These are phyloP conservation scores for Crypturellus undulatus DNA, from an alignment of 2,113 vertebrate genomes.

Conservation along the genomic window DNA sequence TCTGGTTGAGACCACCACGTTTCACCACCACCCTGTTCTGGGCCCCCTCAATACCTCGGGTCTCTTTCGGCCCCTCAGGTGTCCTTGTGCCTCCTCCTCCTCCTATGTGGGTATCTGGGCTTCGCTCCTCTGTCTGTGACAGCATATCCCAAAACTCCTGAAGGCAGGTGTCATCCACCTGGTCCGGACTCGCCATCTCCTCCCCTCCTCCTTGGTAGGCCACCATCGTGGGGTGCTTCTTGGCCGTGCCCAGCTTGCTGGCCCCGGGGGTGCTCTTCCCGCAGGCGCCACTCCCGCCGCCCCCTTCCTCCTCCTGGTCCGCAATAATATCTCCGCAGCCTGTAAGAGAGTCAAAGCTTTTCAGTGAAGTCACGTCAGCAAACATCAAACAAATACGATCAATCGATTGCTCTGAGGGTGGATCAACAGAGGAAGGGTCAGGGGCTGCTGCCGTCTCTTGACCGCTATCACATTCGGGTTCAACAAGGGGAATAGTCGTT, in stretches of 20 bases:
- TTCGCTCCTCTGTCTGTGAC: constrained; percentile 83
- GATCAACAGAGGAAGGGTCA: constrained; percentile 87
- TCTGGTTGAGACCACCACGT: constrained; percentile 67
- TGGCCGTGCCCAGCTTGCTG: constrained; percentile 72
- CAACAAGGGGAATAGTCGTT: constrained; percentile 76
- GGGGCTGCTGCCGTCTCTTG: constrained; percentile 78
- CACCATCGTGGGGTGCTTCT: constrained; percentile 87
- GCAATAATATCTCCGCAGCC: constrained; percentile 99
- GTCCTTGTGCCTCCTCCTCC: constrained; percentile 62
- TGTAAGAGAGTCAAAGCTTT: constrained; percentile 99
- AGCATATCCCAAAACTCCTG: constrained; percentile 97
- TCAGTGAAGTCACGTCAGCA: constrained; percentile 98
- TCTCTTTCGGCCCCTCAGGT: constrained; percentile 79
- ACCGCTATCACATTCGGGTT: constrained; percentile 76
- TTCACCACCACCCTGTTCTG: constrained; percentile 74
- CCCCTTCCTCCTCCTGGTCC: constrained; percentile 92
- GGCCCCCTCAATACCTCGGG: constrained; percentile 72
- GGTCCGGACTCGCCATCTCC: constrained; percentile 98
- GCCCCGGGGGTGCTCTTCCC: constrained; percentile 67
- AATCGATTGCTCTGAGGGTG: constrained; percentile 91
- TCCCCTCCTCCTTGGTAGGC: constrained; percentile 98
- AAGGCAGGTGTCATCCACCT: constrained; percentile 91
- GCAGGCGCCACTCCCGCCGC: constrained; percentile 76
- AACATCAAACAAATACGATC: constrained; percentile 92
- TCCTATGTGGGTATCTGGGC: not conserved